Evolutionary conservation across 2,888 invertebrate genomes (phyloP), one percentile per base, ranked within the genome.

Genomic region (Philopedon plagiatum): DNA sequence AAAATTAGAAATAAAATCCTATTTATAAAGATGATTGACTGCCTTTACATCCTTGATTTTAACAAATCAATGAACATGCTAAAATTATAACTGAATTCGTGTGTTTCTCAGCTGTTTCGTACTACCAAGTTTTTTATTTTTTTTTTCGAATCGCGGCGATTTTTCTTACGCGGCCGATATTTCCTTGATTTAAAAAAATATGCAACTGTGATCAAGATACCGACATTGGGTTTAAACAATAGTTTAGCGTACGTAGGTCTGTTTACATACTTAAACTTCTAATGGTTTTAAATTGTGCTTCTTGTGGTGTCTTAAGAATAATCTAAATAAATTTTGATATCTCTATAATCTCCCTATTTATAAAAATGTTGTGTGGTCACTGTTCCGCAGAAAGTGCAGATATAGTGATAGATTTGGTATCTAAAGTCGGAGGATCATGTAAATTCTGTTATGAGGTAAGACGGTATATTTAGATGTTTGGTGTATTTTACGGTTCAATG

Each of bases 381-480:
- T 83, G 82, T 71, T 80, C 82, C 0, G 82, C 83, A 75, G 80
- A 79, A 26, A 78, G 80, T 9, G 80, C 80, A 8, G 83, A 83
- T 60, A 66, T 61, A 62, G 78, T 79, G 32, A 75, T 82, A 39
- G 81, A 82, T 73, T 76, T 80, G 44, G 71, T 84, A 15, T 80
- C 81, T 2, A 82, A 81, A 77, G 78, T 84, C 54, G 78, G 79
- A 54, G 79, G 76, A 75, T 71, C 78, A 73, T 82, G 81, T 78
- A 81, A 80, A 78, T 81, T 81, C 71, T 79, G 81, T 7, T 83
- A 83, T 80, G 82, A 83, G 81, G 83, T 83, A 82, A 80, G 78
- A 46, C 18, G 7, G 11, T 15, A 54, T 68, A 41, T 54, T 51
- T 67, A 46, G 39, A 37, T 19, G 19, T 29, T 21, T 13, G 23